Base-by-base conservation (phyloP, 2,113 vertebrate species). In the Hippocampus barbouri region DNA sequence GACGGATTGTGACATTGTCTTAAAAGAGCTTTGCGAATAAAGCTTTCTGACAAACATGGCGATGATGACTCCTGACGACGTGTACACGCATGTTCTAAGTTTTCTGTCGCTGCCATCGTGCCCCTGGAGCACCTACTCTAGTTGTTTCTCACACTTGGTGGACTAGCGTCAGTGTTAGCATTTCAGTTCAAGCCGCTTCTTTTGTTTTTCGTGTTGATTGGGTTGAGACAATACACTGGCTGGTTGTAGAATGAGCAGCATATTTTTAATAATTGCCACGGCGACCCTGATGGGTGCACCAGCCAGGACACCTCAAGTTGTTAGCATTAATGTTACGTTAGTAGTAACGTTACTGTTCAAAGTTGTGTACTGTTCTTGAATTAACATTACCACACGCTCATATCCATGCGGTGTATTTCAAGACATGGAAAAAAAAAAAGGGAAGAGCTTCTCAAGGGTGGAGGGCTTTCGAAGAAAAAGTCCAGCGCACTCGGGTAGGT, bases 401-500 rank as follows among this genome's bases (percentile, higher is more conserved):
- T 27, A 14, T 27, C 4, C 23, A 14, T 10, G 9, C 56, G 27
- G 27, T 38, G 30, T 20, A 38, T 18, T 38, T 38, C 30, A 62
- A 63, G 43, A 16, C 47, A 66, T 68, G 65, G 69, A 21, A 0
- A 63, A 40, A 60, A 60, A 68, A 47, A 70, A 56, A 60, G 75
- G 8, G 25, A 71, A 51, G n/a, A 63, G 62, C 71, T 75, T 40
- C 67, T 79, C 67, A 64, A 34, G 67, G 45, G 49, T 62, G 67
- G 59, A 66, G 70, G 57, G 53, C 40, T 49, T 59, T 81, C 23
- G 70, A 82, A 81, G 81, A 77, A 83, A 83, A 83, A 83, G 75
- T 70, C 69, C 59, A 49, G 82, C 56, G 59, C 74, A 1, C 68
- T n/a, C 74, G 56, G 72, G 81, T 74, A 59, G 79, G 83, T 85